phyloP scores from a whole-genome alignment of 2,113 vertebrate species.

The Myotis brandtii region DNA sequence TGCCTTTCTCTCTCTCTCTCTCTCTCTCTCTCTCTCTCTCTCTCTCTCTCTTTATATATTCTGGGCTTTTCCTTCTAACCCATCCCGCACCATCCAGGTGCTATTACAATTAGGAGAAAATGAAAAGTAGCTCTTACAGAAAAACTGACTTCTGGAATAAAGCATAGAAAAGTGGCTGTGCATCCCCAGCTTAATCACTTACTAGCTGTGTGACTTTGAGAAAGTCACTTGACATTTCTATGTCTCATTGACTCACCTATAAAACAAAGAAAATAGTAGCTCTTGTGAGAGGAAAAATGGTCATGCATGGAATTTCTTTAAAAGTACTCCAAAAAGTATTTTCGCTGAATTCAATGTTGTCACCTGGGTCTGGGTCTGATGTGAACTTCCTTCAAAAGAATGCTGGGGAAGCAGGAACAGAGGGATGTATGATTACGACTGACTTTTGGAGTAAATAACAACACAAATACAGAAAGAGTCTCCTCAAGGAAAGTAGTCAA shows the following conservation, averaged over 20 bases:
- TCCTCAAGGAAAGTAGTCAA: background rate
- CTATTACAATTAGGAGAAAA: background rate
- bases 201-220: background rate
- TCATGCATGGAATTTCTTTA: background rate
- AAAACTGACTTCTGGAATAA: background rate
- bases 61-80: background rate
- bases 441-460: background rate
- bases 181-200: background rate
- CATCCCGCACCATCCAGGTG: background rate
- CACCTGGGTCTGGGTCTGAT: background rate
- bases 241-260: background rate
- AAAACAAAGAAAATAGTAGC: background rate
- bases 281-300: background rate
- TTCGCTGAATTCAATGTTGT: background rate
- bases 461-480: background rate
- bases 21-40: background rate
- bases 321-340: background rate
- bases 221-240: background rate
- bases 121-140: background rate
- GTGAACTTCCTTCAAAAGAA: background rate
- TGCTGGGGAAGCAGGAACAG: background rate
- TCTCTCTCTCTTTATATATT: background rate
- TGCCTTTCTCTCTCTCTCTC: no score
- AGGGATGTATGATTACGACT: background rate
- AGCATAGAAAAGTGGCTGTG: background rate